Percentiles rank a stretch among this genome's conserved stretches.
Conservation (phyloP, 2,888 invertebrate species). For the Rhagophthalmus giganteus region DNA sequence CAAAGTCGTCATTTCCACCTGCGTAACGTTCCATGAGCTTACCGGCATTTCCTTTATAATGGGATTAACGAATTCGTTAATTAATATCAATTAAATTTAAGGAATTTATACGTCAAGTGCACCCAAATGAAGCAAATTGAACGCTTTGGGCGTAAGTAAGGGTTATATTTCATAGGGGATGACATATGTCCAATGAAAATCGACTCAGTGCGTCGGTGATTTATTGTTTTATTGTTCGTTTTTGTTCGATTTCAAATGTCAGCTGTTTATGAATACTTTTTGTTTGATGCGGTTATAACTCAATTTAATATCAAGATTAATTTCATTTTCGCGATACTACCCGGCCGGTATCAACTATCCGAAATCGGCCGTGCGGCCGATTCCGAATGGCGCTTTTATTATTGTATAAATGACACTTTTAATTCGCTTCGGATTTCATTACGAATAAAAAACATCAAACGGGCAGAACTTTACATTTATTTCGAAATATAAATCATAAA, state of each 20-base stretch:
- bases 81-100: constrained; percentile 33
- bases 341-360: constrained; percentile 12
- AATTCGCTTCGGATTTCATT: constrained; percentile 1
- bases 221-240: constrained; percentile 45
- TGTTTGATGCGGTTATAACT: constrained; percentile 35
- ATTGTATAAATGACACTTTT: neutral
- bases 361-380: constrained; percentile 4
- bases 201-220: constrained; percentile 42
- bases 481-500: neutral
- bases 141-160: constrained; percentile 34
- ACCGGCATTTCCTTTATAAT: constrained; percentile 44
- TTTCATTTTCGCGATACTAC: constrained; percentile 22
- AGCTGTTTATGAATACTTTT: constrained; percentile 42
- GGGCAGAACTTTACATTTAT: neutral
- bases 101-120: constrained; percentile 35
- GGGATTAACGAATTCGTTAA: constrained; percentile 42
- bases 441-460: neutral
- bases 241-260: constrained; percentile 40
- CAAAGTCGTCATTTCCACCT: constrained; percentile 44
- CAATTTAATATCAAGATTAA: constrained; percentile 31
- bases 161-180: constrained; percentile 39
- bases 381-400: neutral
- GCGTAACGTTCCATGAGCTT: constrained; percentile 38
- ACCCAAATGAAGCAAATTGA: constrained; percentile 38
- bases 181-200: constrained; percentile 46